A percentile compares a stretch with the other conserved stretches of the same genome.
Conservation (phyloP, 2,888 invertebrate genomes). For the Eucera pruinosa region DNA sequence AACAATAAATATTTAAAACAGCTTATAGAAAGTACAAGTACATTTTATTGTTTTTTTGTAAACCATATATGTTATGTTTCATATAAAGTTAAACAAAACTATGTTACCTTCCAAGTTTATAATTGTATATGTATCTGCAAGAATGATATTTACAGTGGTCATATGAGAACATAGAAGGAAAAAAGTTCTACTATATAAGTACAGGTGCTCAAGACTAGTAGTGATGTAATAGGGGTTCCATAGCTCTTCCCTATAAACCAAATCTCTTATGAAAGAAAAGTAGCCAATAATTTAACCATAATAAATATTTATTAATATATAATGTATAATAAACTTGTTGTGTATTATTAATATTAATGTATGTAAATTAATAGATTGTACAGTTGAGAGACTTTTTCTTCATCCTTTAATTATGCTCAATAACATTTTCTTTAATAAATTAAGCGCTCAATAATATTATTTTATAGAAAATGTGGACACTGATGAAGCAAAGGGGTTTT, state of each 20-base stretch:
- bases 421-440: too few relatives aligned
- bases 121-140: neutral
- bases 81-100: neutral
- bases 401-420: too few relatives aligned
- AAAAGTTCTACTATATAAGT: constrained; percentile 35
- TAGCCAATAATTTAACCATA: constrained; percentile 4
- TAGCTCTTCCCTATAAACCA: constrained; percentile 20
- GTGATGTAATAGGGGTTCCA: constrained; percentile 50
- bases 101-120: neutral
- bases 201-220: constrained; percentile 22
- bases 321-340: neutral
- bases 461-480: constrained; percentile 93
- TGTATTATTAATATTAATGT: neutral
- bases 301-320: constrained; percentile 3
- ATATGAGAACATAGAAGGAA: constrained; percentile 24
- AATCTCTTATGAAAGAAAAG: constrained; percentile 23
- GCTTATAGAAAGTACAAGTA: neutral
- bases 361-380: neutral
- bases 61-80: neutral
- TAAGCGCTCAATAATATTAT: neutral
- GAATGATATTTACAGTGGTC: neutral
- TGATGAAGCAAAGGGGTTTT: constrained; percentile 95
- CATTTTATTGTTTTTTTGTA: neutral
- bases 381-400: too few relatives aligned
- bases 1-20: neutral